A percentile compares a stretch with the other conserved stretches of the same genome.
Conservation (phyloP, 2,113 vertebrate species). For the Muntiacus muntjak region DNA sequence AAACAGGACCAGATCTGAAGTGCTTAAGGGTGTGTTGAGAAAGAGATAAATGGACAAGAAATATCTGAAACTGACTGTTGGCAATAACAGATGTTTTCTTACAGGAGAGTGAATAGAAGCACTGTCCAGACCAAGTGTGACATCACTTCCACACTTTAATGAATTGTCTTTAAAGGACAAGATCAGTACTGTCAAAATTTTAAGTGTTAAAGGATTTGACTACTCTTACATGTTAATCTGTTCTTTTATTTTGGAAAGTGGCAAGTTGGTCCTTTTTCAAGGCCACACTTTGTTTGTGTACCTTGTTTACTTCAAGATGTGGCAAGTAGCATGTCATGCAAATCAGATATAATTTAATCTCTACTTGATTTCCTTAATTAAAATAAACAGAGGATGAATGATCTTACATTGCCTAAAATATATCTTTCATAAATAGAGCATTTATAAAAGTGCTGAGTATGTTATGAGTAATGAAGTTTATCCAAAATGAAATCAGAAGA, state of each 20-base stretch:
- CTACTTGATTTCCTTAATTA: slow-evolving; percentile 60
- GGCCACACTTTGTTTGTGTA: slow-evolving; percentile 41
- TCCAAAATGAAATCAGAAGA: slow-evolving; percentile 48
- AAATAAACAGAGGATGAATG: slow-evolving; percentile 44
- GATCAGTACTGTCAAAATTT: background rate
- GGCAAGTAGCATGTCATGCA: slow-evolving; percentile 39
- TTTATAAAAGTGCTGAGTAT: slow-evolving; percentile 52
- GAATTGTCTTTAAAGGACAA: background rate
- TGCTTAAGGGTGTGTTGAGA: background rate
- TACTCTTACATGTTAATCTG: background rate
- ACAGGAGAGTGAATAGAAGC: background rate
- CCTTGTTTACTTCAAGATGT: slow-evolving; percentile 20
- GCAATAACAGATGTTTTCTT: background rate
- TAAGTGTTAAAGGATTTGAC: background rate
- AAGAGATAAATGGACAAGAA: background rate
- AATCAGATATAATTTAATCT: slow-evolving; percentile 64
- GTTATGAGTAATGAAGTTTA: slow-evolving; percentile 29
- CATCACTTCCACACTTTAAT: background rate
- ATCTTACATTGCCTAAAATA: slow-evolving; percentile 49
- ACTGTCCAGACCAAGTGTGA: background rate
- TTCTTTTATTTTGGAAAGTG: slow-evolving; percentile 22
- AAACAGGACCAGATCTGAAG: background rate
- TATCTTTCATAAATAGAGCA: slow-evolving; percentile 42
- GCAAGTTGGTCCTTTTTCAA: slow-evolving; percentile 16
- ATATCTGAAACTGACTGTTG: background rate